Conservation (phyloP, 2,113 vertebrate species). For the Psilopsiagon aymara region DNA sequence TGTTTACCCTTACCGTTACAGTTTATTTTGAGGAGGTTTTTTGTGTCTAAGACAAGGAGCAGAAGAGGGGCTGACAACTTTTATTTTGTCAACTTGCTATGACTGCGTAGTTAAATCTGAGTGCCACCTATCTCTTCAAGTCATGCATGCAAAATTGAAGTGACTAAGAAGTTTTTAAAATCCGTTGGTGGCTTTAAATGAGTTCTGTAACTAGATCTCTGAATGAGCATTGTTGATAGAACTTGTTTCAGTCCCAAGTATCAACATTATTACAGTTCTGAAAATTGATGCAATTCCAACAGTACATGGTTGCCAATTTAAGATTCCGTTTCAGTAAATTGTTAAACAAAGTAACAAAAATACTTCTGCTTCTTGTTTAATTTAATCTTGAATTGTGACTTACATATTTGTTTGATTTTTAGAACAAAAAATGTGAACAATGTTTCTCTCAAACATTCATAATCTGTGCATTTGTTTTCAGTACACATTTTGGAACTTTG, state of each 20-base stretch:
- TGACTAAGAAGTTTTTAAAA: neutral
- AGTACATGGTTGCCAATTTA: neutral
- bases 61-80: neutral
- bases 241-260: neutral
- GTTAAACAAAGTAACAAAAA: neutral
- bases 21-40: neutral
- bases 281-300: neutral
- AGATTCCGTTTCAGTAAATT: neutral
- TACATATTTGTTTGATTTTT: neutral
- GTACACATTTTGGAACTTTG: conserved; percentile 99
- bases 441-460: neutral
- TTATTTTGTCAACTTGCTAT: neutral
- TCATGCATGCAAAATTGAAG: neutral
- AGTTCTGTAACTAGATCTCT: neutral
- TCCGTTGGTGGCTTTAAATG: neutral
- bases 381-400: neutral
- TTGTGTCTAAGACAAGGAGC: neutral
- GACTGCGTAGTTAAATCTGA: neutral
- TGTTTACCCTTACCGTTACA: neutral
- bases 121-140: neutral
- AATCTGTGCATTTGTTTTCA: conserved; percentile 61
- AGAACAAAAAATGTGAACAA: neutral
- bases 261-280: neutral
- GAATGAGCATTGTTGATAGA: neutral
- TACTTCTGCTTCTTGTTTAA: neutral